A percentile compares a stretch with the other conserved stretches of the same genome.
These are phyloP conservation scores for Tribolium madens DNA, from an alignment of 1,140 invertebrate species.

Conservation along the genomic window DNA sequence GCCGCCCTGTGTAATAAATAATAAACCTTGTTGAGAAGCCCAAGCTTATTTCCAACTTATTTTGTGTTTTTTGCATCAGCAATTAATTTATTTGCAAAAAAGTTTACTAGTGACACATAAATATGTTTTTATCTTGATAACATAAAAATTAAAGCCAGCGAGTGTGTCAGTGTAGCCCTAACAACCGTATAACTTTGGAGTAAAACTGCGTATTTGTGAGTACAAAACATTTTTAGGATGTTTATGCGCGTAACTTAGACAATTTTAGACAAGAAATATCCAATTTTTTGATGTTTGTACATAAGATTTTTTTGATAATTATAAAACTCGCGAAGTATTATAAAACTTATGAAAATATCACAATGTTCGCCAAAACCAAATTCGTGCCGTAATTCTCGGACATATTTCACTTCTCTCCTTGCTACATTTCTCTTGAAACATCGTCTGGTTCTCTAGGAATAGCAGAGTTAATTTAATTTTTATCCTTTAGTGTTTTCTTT, in stretches of 20 bases:
- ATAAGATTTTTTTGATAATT: no score
- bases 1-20: no score
- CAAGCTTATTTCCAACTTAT: no score
- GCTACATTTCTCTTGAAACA: not conserved
- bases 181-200: not conserved
- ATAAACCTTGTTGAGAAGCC: no score
- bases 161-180: not conserved
- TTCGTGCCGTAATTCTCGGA: not conserved
- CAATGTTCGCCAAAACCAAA: not conserved
- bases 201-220: not conserved
- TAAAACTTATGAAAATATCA: no score
- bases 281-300: no score
- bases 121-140: not conserved
- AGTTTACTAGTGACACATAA: not conserved
- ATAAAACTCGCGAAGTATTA: no score
- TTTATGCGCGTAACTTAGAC: not conserved
- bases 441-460: not conserved
- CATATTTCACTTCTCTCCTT: not conserved
- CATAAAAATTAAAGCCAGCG: not conserved
- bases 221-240: not conserved
- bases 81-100: no score
- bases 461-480: no score
- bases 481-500: not conserved
- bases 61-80: no score
- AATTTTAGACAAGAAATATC: no score